Evolutionary conservation across 2,888 invertebrate species (phyloP).

Genomic region (Heteropelma amictum): DNA sequence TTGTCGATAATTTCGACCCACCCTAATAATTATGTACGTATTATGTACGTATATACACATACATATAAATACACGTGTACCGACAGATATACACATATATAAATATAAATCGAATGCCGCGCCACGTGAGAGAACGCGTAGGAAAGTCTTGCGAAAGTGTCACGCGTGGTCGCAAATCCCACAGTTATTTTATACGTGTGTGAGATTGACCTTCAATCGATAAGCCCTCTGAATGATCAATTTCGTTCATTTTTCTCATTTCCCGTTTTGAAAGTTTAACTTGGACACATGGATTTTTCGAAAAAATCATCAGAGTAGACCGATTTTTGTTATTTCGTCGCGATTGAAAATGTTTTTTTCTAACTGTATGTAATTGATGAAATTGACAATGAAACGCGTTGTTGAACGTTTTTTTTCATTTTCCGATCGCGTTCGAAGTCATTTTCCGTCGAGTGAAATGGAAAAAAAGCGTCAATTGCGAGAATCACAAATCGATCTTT

Average conservation of each 20-base stretch:
- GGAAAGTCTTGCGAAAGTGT: conserved; percentile 56
- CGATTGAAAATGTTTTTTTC: too few species aligned
- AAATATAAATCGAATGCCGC: background rate
- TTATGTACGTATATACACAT: too few species aligned
- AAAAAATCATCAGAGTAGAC: too few species aligned
- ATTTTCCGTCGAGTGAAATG: too few species aligned
- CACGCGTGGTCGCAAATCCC: conserved; percentile 41
- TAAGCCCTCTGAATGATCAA: background rate
- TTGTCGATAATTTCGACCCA: background rate
- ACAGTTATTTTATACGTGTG: background rate
- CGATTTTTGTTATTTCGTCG: too few species aligned
- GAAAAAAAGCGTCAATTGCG: too few species aligned
- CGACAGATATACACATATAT: background rate
- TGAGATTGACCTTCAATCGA: conserved; percentile 26
- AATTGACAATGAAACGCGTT: too few species aligned
- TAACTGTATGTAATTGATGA: too few species aligned
- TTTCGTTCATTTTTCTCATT: background rate
- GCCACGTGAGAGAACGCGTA: conserved; percentile 44
- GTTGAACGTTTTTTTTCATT: too few species aligned
- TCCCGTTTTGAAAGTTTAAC: background rate
- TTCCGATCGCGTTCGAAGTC: too few species aligned
- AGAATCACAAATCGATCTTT: too few species aligned
- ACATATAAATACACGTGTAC: background rate
- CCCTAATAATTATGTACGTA: background rate
- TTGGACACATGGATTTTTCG: too few species aligned